Base-by-base conservation (phyloP, 2,888 invertebrate species). In the Caenorhabditis doughertyi region DNA sequence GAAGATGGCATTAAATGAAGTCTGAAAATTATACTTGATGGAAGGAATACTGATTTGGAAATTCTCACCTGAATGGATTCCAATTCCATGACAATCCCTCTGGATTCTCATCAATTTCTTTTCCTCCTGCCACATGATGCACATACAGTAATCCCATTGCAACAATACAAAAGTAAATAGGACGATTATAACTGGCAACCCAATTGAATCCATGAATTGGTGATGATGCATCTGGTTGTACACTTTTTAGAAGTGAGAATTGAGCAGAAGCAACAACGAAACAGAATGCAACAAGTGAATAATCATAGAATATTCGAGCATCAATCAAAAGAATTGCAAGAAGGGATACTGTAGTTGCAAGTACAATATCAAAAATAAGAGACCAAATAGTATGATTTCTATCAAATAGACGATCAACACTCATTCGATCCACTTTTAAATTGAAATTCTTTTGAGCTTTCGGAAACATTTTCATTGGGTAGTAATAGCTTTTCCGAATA, bases 181-280 rank as follows among this genome's bases (percentile, higher is more conserved):
- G 85, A 4, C 86, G 81, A 60, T 84, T 87, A 89, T 93, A 93
- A 82, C 93, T 92, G 71, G 93, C 86, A 13, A 93, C 87, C 84
- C 92, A 92, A 85, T 93, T 92, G 87, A 89, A 92, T 49, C 92
- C 94, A 92, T 99, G 99, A 47, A 97, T 97, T 0, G 99, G 98
- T 2, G 98, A 98, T 0, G 98, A 96, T 0, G 98, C 97, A 93
- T 99, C 99, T 0, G 99, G 99, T 92, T 99, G 99, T 1, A 99
- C 99, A 92, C 97, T 97, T 93, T 93, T 91, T 47, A 92, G 84
- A 27, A 92, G 84, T 81, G 84, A 92, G 88, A 89, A 99, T 92
- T 99, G 84, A 16, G 97, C 97, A 18, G 97, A 95, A 0, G 98
- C 98, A 89, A 98, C 96, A n/a, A 98, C 96, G 89, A 97, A 96